Evolutionary conservation across 1,140 invertebrate species (phyloP).

Genomic region (Saccostrea glomerata): DNA sequence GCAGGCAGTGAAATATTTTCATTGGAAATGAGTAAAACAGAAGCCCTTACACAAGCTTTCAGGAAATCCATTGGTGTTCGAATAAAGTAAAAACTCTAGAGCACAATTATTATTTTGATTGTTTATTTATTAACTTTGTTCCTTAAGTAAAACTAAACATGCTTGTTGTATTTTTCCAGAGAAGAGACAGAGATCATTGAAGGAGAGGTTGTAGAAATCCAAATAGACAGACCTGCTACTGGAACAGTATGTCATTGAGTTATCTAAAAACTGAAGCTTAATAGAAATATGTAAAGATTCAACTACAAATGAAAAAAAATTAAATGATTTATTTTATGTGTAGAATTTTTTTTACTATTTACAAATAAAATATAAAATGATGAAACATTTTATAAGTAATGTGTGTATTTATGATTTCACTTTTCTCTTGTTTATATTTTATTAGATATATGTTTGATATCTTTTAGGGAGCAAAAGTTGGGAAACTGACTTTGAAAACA

Average conservation of each 20-base stretch:
- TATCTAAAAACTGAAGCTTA: too few species aligned
- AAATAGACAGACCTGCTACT: constrained; percentile 95
- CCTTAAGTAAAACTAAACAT: background rate
- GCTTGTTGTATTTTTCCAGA: constrained; percentile 78
- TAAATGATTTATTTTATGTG: too few species aligned
- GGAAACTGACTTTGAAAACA: constrained; percentile 97
- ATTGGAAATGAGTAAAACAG: constrained; percentile 99
- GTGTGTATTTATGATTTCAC: background rate
- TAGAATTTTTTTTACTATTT: too few species aligned
- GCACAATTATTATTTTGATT: constrained; percentile 35
- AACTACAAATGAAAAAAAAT: too few species aligned
- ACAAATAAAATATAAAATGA: too few species aligned
- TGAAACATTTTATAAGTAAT: too few species aligned
- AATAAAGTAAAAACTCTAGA: constrained; percentile 88
- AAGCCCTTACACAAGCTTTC: constrained; percentile 97
- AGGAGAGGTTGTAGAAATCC: constrained; percentile 98
- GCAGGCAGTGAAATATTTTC: constrained; percentile 99
- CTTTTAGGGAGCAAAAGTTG: constrained; percentile 87
- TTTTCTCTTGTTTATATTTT: background rate
- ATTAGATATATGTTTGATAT: constrained; percentile 13
- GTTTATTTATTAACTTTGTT: background rate
- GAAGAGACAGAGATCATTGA: constrained; percentile 99
- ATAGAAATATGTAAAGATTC: too few species aligned
- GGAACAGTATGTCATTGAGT: constrained; percentile 83
- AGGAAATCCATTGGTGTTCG: constrained; percentile 98